phyloP scores from a whole-genome alignment of 1,140 invertebrate species.

The Hyles euphorbiae region DNA sequence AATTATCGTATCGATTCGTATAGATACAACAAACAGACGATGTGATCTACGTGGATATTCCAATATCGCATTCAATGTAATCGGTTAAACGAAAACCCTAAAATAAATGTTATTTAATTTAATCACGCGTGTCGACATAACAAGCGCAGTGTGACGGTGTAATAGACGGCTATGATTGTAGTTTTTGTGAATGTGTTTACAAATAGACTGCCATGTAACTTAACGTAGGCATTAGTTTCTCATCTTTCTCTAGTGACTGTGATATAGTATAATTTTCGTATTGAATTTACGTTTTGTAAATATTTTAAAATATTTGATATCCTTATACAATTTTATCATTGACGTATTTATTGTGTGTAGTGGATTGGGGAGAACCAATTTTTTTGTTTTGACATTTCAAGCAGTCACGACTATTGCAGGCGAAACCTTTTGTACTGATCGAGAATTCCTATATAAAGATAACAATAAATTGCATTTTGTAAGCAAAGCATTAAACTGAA shows the following conservation, averaged over 20 bases:
- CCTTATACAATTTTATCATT: conserved; percentile 71
- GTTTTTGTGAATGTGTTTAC: conserved; percentile 56
- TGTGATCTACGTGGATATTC: too few relatives aligned
- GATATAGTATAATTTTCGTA: conserved; percentile 71
- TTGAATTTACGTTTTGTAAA: conserved; percentile 64
- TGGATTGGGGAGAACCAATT: conserved; percentile 18
- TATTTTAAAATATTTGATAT: conserved; percentile 68
- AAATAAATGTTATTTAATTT: too few relatives aligned
- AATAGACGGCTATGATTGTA: conserved; percentile 34
- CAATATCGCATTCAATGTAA: too few relatives aligned
- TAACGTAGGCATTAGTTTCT: conserved; percentile 50
- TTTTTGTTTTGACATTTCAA: conserved; percentile 21
- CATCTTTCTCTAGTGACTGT: conserved; percentile 70
- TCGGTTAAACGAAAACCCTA: too few relatives aligned
- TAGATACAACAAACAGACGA: too few relatives aligned
- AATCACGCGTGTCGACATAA: neutral
- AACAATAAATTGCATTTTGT: conserved; percentile 36
- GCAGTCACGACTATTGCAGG: too few relatives aligned
- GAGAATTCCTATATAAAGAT: conserved; percentile 34
- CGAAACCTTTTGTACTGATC: conserved; percentile 44
- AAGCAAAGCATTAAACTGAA: conserved; percentile 39
- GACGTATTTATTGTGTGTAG: conserved; percentile 61
- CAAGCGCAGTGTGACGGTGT: conserved; percentile 18
- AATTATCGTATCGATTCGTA: too few relatives aligned
- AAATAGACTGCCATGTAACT: conserved; percentile 59